phyloP scores from a whole-genome alignment of 2,888 invertebrate species.

The Arge pagana region DNA sequence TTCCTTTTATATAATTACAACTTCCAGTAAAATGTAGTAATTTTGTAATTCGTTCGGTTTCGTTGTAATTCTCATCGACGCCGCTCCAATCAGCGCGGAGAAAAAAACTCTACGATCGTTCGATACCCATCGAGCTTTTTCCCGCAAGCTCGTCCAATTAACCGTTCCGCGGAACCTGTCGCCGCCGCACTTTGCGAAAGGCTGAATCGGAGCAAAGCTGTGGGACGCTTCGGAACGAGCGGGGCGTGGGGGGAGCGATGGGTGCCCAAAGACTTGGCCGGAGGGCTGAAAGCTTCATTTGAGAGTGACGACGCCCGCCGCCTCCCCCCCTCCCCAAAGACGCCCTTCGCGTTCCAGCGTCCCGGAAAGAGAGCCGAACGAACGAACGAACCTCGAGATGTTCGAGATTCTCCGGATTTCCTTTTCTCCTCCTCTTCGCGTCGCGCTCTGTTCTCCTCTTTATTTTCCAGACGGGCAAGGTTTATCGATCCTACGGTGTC shows the following conservation, averaged over 20 bases:
- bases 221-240: too few species aligned
- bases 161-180: constrained; percentile 4
- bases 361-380: too few species aligned
- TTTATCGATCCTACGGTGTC: neutral
- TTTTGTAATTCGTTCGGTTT: too few species aligned
- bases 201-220: neutral
- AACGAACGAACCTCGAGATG: too few species aligned
- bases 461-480: neutral
- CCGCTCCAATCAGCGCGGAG: constrained; percentile 28
- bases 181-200: neutral
- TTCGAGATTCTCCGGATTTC: too few species aligned
- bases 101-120: too few species aligned
- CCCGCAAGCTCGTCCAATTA: constrained; percentile 2
- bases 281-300: constrained; percentile 20
- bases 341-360: too few species aligned
- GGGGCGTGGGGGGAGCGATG: neutral
- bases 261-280: constrained; percentile 2
- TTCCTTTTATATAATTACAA: too few species aligned
- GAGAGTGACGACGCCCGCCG: constrained; percentile 15
- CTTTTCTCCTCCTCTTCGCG: neutral
- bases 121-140: too few species aligned
- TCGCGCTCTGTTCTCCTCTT: neutral
- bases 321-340: neutral
- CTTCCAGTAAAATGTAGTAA: too few species aligned
- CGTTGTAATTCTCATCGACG: constrained; percentile 27